Evolutionary conservation across 2,113 vertebrate genomes (phyloP).

Genomic region (Coptodon bakossiorum): DNA sequence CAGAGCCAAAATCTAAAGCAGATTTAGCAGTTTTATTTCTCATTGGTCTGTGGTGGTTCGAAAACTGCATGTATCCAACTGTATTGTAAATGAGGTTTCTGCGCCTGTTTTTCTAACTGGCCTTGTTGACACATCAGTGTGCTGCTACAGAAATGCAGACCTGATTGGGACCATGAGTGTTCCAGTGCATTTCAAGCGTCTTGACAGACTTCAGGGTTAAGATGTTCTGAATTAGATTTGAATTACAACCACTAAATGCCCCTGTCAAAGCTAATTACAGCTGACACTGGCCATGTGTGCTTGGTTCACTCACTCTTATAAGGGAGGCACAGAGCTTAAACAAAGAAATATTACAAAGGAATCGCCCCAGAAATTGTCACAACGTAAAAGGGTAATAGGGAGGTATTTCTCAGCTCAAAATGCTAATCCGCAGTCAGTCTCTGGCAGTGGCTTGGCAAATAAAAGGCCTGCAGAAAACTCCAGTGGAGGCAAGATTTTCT

Average conservation of each 20-base stretch:
- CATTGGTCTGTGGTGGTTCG: constrained; percentile 19
- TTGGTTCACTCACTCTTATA: constrained; percentile 78
- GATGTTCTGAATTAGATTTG: constrained; percentile 99
- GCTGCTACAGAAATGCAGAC: constrained; percentile 86
- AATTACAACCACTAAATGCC: constrained; percentile 99
- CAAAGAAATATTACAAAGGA: constrained; percentile 90
- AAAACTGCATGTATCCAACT: neutral
- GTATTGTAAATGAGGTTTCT: constrained; percentile 84
- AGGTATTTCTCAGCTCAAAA: constrained; percentile 59
- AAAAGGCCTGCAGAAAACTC: constrained; percentile 72
- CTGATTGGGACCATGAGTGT: constrained; percentile 77
- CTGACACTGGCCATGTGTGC: constrained; percentile 93
- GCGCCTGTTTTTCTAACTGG: constrained; percentile 78
- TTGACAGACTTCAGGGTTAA: constrained; percentile 98
- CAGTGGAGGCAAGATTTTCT: neutral
- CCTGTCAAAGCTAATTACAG: constrained; percentile 95
- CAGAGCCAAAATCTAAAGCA: constrained; percentile 57
- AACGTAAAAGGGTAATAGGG: constrained; percentile 68
- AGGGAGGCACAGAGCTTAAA: constrained; percentile 80
- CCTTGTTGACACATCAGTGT: constrained; percentile 91
- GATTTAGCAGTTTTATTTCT: constrained; percentile 53
- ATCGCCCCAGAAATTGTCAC: constrained; percentile 85
- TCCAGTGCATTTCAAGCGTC: constrained; percentile 86
- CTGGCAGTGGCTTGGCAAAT: constrained; percentile 31
- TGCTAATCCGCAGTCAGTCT: constrained; percentile 59